Evolutionary conservation across 2,113 vertebrate species (phyloP), one percentile per base, ranked within the genome.

Genomic region (Agelaius tricolor): DNA sequence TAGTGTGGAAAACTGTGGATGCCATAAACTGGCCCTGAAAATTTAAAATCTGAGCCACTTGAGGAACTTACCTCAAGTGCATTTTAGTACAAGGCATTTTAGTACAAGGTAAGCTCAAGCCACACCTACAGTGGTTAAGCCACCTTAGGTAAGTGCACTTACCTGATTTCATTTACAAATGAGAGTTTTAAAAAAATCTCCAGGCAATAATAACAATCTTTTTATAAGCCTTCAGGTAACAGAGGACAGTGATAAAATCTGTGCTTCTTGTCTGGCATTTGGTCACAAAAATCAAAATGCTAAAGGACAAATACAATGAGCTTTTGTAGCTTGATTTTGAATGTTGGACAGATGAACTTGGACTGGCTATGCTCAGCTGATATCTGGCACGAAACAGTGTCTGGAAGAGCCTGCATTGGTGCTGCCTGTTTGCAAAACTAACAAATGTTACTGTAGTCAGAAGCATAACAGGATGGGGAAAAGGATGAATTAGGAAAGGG

Each of bases 211-310:
- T 81, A 20, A 31, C 72, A 87, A 52, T 85, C 26, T 71, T 89
- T 94, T 82, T 62, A 58, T 61, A 84, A 79, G 55, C 57, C 71
- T 90, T 94, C 49, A 77, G 35, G 54, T 95, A 95, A 80, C 37
- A 68, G 84, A 96, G 62, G 52, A 47, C 52, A 77, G 33, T 88
- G 91, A 67, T 96, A 85, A 95, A 86, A 90, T 80, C 84, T 94
- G 22, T 93, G 41, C 73, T 82, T 91, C n/a, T 75, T 94, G 51
- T 73, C 72, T 93, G 79, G 58, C 73, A 26, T 84, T 92, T 83
- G 61, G 89, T 95, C 68, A 83, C 66, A 95, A 88, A 94, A 97
- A 84, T 88, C 83, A 91, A 85, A 97, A 93, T 86, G 79, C 57
- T 93, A 86, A 94, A 92, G 63, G 85, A 30, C 79, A 93, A 94